phyloP scores from a whole-genome alignment of 2,797 vertebrate species.

The Tympanoctomys barrerae region DNA sequence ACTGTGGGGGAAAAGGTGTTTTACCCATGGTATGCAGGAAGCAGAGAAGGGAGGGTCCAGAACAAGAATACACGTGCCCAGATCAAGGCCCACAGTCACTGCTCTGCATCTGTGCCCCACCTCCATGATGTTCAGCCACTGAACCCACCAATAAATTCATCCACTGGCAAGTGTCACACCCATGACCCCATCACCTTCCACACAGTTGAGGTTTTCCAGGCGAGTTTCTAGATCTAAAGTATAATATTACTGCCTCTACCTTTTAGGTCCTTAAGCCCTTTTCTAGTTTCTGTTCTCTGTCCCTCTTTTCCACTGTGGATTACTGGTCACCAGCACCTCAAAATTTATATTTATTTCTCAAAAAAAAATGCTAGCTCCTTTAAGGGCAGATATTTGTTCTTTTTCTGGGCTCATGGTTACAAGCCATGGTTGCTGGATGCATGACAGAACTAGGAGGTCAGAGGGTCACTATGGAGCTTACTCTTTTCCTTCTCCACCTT shows the following conservation, averaged over 20 bases:
- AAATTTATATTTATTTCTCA: not conserved
- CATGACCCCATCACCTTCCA: no score
- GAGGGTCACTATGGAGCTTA: not conserved
- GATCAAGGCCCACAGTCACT: not conserved
- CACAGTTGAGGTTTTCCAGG: not conserved
- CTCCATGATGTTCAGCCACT: not conserved
- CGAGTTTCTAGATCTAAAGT: not conserved
- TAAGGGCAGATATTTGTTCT: not conserved
- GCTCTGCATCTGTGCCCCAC: no score
- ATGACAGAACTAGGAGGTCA: no score
- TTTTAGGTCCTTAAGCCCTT: rapidly evolving
- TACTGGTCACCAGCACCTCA: not conserved
- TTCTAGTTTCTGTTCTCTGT: not conserved
- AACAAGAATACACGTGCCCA: not conserved
- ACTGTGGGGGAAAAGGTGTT: not conserved
- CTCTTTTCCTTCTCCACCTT: not conserved
- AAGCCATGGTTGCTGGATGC: no score
- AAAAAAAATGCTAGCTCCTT: not conserved
- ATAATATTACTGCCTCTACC: not conserved
- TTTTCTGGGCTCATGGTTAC: no score
- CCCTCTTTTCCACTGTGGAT: rapidly evolving
- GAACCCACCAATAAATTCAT: not conserved
- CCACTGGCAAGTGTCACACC: not conserved
- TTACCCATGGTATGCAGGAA: not conserved
- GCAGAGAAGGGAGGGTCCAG: not conserved